Conservation (phyloP, 2,888 invertebrate genomes). For the Kuschelorhynchus macadamiae region DNA sequence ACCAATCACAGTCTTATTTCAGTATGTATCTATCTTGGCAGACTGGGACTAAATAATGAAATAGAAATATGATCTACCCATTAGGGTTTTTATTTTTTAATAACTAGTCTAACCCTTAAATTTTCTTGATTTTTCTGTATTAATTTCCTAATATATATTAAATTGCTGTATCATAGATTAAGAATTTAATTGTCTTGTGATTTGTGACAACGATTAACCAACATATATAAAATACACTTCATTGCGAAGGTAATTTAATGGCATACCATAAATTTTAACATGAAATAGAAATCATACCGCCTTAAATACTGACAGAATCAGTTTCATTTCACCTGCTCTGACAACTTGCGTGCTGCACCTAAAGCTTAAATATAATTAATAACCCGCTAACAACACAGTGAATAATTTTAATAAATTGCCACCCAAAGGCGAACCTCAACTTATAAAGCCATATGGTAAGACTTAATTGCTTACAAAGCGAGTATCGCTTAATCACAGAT, state of each 20-base stretch:
- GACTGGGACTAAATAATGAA: too few relatives aligned
- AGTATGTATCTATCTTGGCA: too few relatives aligned
- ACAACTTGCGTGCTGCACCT: constrained; percentile 42
- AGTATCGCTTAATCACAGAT: constrained; percentile 26
- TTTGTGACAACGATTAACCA: background rate
- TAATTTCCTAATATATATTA: too few relatives aligned
- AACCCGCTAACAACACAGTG: constrained; percentile 43
- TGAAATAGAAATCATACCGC: constrained; percentile 28
- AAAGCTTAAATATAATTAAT: constrained; percentile 45
- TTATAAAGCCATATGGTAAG: constrained; percentile 42
- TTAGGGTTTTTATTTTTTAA: too few relatives aligned
- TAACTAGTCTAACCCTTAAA: too few relatives aligned
- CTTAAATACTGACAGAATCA: constrained; percentile 34
- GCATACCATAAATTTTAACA: constrained; percentile 24
- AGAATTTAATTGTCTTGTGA: too few relatives aligned
- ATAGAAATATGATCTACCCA: too few relatives aligned
- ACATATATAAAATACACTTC: constrained; percentile 15
- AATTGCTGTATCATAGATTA: too few relatives aligned
- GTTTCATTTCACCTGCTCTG: constrained; percentile 41
- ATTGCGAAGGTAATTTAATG: background rate
- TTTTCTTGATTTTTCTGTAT: too few relatives aligned
- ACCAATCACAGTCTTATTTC: too few relatives aligned
- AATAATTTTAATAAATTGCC: constrained; percentile 48
- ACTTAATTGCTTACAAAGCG: constrained; percentile 43
- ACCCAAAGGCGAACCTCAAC: constrained; percentile 43